These are phyloP conservation scores for Cephus nigrinus DNA, from an alignment of 2,888 invertebrate species.

Conservation along the genomic window DNA sequence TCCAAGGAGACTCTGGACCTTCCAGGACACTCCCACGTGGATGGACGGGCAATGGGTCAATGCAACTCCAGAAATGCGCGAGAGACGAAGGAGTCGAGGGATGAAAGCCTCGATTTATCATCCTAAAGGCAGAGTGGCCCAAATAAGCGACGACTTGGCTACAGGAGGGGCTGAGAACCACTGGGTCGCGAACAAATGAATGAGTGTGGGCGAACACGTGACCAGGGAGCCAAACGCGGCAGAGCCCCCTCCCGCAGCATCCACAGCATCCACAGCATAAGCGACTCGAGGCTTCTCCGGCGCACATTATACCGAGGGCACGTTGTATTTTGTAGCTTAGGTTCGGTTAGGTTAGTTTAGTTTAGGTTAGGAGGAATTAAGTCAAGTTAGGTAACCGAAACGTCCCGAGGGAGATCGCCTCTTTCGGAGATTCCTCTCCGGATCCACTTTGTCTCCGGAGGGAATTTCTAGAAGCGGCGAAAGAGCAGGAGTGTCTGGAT, in stretches of 20 bases:
- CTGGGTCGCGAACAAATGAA: constrained; percentile 56
- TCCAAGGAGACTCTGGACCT: too few species aligned
- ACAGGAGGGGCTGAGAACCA: constrained; percentile 43
- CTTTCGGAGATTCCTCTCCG: too few species aligned
- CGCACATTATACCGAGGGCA: constrained; percentile 29
- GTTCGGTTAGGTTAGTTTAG: constrained; percentile 32
- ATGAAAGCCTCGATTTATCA: background rate
- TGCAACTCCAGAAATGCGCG: too few species aligned
- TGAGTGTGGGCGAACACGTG: constrained; percentile 60
- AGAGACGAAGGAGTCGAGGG: too few species aligned
- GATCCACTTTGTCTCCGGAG: too few species aligned
- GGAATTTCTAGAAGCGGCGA: too few species aligned
- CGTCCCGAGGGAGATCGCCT: too few species aligned
- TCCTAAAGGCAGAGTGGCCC: constrained; percentile 32
- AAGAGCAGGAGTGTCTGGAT: too few species aligned
- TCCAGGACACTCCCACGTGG: too few species aligned
- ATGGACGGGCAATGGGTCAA: too few species aligned
- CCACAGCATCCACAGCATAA: constrained; percentile 29
- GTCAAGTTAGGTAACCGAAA: constrained; percentile 19
- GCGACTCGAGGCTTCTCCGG: constrained; percentile 41
- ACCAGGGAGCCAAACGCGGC: constrained; percentile 48
- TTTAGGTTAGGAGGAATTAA: constrained; percentile 29
- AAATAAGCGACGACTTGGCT: constrained; percentile 36
- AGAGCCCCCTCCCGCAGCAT: constrained; percentile 28
- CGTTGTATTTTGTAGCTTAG: constrained; percentile 28